Percentiles rank a stretch among this genome's conserved stretches.
phyloP scores from a whole-genome alignment of 2,113 vertebrate genomes.

The Colossoma macropomum region DNA sequence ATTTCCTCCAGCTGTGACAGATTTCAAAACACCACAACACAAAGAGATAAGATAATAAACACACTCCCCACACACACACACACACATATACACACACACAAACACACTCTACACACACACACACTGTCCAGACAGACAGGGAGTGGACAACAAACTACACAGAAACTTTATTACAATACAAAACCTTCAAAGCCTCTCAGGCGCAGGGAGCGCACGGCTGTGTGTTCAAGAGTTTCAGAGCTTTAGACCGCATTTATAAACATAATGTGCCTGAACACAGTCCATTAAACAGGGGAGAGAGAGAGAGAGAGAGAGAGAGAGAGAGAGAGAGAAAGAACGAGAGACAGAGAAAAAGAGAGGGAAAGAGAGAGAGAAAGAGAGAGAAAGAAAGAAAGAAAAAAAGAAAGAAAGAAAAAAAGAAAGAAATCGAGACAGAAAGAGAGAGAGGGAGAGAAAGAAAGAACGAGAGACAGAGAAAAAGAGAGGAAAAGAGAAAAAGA shows the following conservation, averaged over 20 bases:
- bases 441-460: no score
- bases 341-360: background rate
- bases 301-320: background rate
- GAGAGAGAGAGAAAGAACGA: background rate
- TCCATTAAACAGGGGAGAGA: constrained; percentile 46
- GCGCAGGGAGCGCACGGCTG: background rate
- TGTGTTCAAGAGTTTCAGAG: background rate
- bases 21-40: constrained; percentile 14
- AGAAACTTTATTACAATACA: background rate
- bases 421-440: no score
- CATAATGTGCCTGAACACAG: constrained; percentile 20
- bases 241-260: constrained; percentile 22
- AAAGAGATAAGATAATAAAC: constrained; percentile 23
- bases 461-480: no score
- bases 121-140: background rate
- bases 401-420: no score
- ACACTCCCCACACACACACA: background rate
- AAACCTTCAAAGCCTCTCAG: background rate
- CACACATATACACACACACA: background rate
- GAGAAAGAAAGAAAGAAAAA: background rate
- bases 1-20: constrained; percentile 3
- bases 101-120: constrained; percentile 11
- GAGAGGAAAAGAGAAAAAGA: no score
- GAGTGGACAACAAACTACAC: background rate
- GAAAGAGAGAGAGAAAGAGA: background rate